Conservation (phyloP, 2,797 vertebrate genomes). For the Anguilla obscura region DNA sequence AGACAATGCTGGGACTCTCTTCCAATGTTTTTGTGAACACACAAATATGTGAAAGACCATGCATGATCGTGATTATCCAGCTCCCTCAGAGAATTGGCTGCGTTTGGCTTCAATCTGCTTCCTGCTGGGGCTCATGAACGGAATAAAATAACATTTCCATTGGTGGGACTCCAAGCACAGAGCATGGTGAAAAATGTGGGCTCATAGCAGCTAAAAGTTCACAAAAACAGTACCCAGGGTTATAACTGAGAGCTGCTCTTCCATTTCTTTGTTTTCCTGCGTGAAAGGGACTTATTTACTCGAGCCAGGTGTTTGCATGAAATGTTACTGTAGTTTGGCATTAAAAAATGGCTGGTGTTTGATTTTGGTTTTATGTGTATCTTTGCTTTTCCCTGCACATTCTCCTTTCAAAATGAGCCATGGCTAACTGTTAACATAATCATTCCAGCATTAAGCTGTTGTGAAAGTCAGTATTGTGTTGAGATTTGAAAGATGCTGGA, state of each 20-base stretch:
- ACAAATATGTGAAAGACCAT: slow-evolving; percentile 18
- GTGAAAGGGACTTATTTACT: background rate
- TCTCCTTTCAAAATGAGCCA: background rate
- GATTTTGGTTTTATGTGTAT: background rate
- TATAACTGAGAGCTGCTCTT: background rate
- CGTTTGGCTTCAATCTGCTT: background rate
- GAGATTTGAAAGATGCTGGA: background rate
- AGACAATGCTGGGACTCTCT: slow-evolving; percentile 46
- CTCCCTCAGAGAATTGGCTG: background rate
- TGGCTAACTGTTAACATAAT: background rate
- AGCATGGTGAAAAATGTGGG: background rate
- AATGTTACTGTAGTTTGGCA: background rate
- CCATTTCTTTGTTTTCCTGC: background rate
- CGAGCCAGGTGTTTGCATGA: background rate
- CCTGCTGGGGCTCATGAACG: background rate
- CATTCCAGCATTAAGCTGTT: background rate
- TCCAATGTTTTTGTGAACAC: slow-evolving; percentile 36
- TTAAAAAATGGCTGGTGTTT: background rate
- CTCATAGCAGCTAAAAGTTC: slow-evolving; percentile 13
- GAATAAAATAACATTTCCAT: slow-evolving; percentile 4
- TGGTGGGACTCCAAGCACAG: slow-evolving; percentile 10
- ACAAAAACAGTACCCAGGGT: background rate
- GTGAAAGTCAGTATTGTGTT: background rate
- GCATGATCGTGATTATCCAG: background rate
- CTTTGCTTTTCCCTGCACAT: background rate